A percentile compares a stretch with the other conserved stretches of the same genome.
phyloP scores from a whole-genome alignment of 2,888 invertebrate genomes.

The Pilophorus perplexus region DNA sequence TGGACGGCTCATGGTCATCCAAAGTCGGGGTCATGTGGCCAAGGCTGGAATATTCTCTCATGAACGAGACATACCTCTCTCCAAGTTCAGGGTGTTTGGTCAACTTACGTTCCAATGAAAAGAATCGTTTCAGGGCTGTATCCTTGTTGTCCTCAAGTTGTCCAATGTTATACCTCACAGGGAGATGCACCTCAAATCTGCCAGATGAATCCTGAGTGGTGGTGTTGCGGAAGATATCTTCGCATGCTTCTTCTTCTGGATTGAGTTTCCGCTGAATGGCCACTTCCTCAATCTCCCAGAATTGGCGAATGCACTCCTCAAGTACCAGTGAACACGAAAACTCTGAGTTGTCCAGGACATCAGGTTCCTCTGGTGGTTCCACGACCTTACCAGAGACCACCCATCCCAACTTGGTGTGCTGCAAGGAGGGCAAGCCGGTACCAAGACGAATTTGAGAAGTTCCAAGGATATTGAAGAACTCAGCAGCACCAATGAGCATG shows the following conservation, averaged over 20 bases:
- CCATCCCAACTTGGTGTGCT: slow-evolving; percentile 13
- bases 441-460: too few relatives aligned
- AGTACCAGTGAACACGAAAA: not conserved
- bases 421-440: not conserved
- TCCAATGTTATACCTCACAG: slow-evolving; percentile 24
- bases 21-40: slow-evolving; percentile 47
- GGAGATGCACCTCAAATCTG: slow-evolving; percentile 33
- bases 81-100: not conserved
- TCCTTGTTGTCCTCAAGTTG: slow-evolving; percentile 35
- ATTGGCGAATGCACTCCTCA: not conserved
- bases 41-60: slow-evolving; percentile 27
- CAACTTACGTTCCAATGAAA: slow-evolving; percentile 23
- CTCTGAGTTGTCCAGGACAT: not conserved
- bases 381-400: slow-evolving; percentile 1
- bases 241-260: not conserved
- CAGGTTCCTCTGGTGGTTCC: not conserved
- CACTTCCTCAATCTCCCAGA: not conserved
- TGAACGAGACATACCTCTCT: slow-evolving; percentile 44
- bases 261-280: not conserved
- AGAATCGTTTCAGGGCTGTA: slow-evolving; percentile 32
- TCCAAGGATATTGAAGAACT: slow-evolving; percentile 16
- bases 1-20: not conserved
- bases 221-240: not conserved
- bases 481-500: slow-evolving; percentile 16
- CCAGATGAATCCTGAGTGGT: not conserved